Conservation (phyloP, 2,113 vertebrate species). For the Lutjanus erythropterus region DNA sequence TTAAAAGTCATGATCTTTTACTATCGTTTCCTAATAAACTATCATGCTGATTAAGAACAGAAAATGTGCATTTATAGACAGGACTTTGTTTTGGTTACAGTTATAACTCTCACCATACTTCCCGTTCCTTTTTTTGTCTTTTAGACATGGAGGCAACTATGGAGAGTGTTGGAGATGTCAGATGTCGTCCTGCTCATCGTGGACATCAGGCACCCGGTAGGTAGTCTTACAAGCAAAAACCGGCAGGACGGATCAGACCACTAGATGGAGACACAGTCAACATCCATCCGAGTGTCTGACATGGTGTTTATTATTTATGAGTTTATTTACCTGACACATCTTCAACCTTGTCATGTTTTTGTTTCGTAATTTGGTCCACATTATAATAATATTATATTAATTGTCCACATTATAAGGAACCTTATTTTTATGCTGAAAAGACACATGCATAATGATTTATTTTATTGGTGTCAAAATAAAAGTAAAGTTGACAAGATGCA, state of each 20-base stretch:
- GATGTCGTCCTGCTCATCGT: slow-evolving; percentile 93
- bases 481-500: neutral
- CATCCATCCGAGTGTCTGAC: neutral
- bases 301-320: neutral
- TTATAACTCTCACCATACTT: neutral
- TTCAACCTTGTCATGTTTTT: neutral
- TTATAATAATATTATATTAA: too few species aligned
- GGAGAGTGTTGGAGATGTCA: slow-evolving; percentile 96
- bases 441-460: neutral
- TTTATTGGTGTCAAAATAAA: too few species aligned
- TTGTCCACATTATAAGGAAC: neutral
- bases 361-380: neutral
- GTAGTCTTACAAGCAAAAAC: slow-evolving; percentile 45
- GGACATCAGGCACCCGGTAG: slow-evolving; percentile 92
- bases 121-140: neutral
- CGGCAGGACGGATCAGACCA: slow-evolving; percentile 30
- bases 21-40: neutral
- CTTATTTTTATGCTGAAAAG: neutral
- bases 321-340: neutral
- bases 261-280: slow-evolving; percentile 69
- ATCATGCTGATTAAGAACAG: neutral
- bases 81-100: neutral
- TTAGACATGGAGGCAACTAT: slow-evolving; percentile 95
- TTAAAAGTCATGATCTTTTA: neutral
- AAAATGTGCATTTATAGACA: neutral